phyloP scores from a whole-genome alignment of 2,113 vertebrate species.

The Psephotus haematonotus region DNA sequence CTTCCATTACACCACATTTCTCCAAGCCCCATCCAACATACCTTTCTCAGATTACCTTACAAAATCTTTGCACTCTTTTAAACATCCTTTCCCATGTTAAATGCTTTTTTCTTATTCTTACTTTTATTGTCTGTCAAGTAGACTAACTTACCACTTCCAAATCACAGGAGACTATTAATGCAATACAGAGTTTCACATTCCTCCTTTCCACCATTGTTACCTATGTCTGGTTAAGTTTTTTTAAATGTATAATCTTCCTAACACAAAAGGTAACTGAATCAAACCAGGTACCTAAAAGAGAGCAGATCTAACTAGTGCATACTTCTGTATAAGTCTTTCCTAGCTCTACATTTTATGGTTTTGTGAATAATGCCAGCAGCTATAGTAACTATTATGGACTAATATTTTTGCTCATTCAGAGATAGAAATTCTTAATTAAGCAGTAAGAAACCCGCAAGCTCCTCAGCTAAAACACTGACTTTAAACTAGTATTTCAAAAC shows the following conservation, averaged over 20 bases:
- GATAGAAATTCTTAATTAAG: not conserved
- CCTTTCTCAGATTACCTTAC: not conserved
- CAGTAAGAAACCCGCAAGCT: not conserved
- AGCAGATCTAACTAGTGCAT: not conserved
- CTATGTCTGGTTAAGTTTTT: not conserved
- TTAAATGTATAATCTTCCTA: not conserved
- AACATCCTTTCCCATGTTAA: not conserved
- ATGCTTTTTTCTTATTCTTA: not conserved
- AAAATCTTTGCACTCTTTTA: not conserved
- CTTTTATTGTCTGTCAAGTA: not conserved
- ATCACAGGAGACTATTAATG: not conserved
- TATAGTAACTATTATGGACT: not conserved
- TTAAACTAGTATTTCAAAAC: not conserved
- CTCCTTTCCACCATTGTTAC: not conserved
- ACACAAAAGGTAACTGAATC: not conserved
- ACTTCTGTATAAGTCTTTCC: not conserved
- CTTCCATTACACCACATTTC: not conserved
- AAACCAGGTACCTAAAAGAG: not conserved
- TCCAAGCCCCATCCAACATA: not conserved
- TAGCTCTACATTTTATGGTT: not conserved
- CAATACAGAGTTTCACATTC: not conserved
- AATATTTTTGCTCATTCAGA: not conserved
- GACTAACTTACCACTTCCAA: not conserved
- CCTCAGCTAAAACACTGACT: not conserved
- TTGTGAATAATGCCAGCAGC: not conserved